phyloP scores from a whole-genome alignment of 2,888 invertebrate species.

The Aspidiotus destructor region DNA sequence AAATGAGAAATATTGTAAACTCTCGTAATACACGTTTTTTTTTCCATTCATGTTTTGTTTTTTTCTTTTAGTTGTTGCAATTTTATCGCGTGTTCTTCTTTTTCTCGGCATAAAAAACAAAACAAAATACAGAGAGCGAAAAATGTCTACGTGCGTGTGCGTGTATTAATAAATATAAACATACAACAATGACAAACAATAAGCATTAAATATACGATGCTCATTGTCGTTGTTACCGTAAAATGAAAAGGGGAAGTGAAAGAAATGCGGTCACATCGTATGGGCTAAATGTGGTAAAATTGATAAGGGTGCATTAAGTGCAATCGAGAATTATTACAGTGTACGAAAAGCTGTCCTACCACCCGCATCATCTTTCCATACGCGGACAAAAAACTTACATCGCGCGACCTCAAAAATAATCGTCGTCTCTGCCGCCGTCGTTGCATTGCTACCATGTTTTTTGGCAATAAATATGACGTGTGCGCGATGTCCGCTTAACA shows the following conservation, averaged over 20 bases:
- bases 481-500: slow-evolving; percentile 1
- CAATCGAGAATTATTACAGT: slow-evolving; percentile 24
- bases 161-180: not conserved
- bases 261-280: not conserved
- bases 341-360: slow-evolving; percentile 21
- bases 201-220: not conserved
- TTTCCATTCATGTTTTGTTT: no score
- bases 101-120: no score
- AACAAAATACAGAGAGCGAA: no score
- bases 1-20: no score
- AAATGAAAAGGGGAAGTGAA: slow-evolving; percentile 1
- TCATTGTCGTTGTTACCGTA: not conserved
- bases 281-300: slow-evolving; percentile 22
- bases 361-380: slow-evolving; percentile 19
- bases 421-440: not conserved
- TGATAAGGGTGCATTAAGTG: slow-evolving; percentile 28
- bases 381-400: slow-evolving; percentile 1
- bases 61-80: no score
- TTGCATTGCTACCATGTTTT: not conserved
- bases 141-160: no score
- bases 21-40: no score
- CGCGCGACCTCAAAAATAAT: slow-evolving; percentile 14
- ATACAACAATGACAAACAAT: slow-evolving; percentile 1
- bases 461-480: slow-evolving; percentile 18
- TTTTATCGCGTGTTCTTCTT: no score